phyloP scores from a whole-genome alignment of 1,140 invertebrate genomes.

The Platyura marginata region DNA sequence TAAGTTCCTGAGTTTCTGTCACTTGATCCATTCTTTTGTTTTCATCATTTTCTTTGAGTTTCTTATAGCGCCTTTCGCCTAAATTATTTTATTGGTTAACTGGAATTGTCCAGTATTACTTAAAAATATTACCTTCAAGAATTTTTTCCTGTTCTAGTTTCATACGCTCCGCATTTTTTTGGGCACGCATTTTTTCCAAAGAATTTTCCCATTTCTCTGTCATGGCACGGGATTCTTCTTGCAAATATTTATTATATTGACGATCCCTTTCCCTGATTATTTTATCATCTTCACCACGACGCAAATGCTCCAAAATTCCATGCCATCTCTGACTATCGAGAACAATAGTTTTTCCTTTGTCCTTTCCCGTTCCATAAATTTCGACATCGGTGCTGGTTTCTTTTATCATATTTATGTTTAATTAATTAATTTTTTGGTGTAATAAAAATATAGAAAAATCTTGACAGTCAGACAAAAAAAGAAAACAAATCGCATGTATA shows the following conservation, averaged over 20 bases:
- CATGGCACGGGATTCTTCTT: not conserved
- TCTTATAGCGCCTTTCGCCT: not conserved
- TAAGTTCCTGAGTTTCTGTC: slow-evolving; percentile 12
- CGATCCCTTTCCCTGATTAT: not conserved
- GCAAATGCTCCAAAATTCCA: not conserved
- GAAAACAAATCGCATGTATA: no score
- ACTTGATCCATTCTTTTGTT: slow-evolving; percentile 7
- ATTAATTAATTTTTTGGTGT: no score
- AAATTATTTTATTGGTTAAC: no score
- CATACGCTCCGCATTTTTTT: not conserved
- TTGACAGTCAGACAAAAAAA: no score
- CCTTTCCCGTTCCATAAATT: no score
- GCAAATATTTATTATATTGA: not conserved
- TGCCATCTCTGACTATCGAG: not conserved
- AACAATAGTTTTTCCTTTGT: not conserved
- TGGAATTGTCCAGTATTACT: no score
- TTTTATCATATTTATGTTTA: no score
- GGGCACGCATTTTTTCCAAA: not conserved
- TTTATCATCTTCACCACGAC: not conserved
- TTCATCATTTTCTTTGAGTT: slow-evolving; percentile 8
- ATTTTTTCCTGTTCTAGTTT: not conserved
- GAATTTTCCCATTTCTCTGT: not conserved
- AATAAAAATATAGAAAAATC: no score
- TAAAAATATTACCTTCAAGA: no score
- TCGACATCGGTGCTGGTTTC: no score